A percentile compares a stretch with the other conserved stretches of the same genome.
Evolutionary conservation across 2,888 invertebrate species (phyloP).

Genomic region (Torymus texanus): DNA sequence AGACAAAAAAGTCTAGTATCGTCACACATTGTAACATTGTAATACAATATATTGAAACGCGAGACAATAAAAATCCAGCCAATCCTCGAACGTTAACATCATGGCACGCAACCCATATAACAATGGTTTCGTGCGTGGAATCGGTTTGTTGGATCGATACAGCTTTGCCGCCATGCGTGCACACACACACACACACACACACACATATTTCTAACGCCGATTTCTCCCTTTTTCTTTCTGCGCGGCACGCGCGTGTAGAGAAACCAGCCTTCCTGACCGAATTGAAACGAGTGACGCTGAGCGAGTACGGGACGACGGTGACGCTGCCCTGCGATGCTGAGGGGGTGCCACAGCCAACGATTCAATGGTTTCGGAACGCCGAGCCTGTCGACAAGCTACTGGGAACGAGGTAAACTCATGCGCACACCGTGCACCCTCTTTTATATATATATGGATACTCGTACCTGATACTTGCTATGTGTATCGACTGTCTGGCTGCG

Average conservation of each 20-base stretch:
- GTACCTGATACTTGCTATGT: not conserved
- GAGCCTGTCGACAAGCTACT: conserved; percentile 76
- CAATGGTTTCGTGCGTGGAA: not conserved
- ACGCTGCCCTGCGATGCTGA: conserved; percentile 89
- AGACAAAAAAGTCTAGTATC: too few species aligned
- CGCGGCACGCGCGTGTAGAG: conserved; percentile 74
- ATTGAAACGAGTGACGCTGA: conserved; percentile 86
- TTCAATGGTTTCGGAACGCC: conserved; percentile 92
- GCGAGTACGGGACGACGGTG: conserved; percentile 88
- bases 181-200: too few species aligned
- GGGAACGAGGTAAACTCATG: conserved; percentile 74
- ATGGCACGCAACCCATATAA: too few species aligned
- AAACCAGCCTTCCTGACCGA: conserved; percentile 85
- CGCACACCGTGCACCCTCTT: not conserved
- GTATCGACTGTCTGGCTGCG: not conserved
- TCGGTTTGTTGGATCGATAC: conserved; percentile 32
- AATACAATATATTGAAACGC: too few species aligned
- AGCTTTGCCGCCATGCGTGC: too few species aligned
- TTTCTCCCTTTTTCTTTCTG: conserved; percentile 45
- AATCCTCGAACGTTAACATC: too few species aligned
- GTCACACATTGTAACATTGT: too few species aligned
- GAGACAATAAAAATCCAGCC: too few species aligned
- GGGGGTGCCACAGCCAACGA: conserved; percentile 90
- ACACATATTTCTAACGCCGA: too few species aligned
- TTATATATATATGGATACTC: not conserved